Evolutionary conservation across 2,113 vertebrate species (phyloP).

Genomic region (Malaclemys terrapin): DNA sequence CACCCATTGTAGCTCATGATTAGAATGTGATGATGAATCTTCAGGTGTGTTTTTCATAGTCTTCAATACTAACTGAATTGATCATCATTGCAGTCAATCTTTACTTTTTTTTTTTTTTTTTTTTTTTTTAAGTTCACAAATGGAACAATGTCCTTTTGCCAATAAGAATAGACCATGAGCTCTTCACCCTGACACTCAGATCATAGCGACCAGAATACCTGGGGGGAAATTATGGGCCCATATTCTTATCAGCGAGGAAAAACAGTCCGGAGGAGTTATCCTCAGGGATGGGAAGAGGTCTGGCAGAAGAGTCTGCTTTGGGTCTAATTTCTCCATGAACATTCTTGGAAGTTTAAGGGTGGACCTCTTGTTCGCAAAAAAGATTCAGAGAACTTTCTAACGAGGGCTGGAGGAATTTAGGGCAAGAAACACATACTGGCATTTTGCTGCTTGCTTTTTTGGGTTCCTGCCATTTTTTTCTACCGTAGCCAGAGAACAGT

Average conservation of each 20-base stretch:
- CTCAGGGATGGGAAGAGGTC: background rate
- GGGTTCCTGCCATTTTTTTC: background rate
- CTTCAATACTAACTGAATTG: slow-evolving; percentile 13
- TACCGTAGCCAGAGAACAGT: background rate
- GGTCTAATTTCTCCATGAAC: background rate
- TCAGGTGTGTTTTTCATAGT: background rate
- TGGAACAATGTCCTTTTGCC: background rate
- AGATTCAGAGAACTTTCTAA: background rate
- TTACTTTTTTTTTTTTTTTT: slow-evolving; percentile 34
- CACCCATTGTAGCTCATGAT: background rate
- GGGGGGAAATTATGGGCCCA: background rate
- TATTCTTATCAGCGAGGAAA: background rate
- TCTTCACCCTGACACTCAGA: slow-evolving; percentile 8
- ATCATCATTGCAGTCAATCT: slow-evolving; percentile 36
- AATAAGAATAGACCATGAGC: background rate
- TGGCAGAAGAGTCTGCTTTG: background rate
- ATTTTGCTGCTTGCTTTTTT: background rate
- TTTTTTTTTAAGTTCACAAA: slow-evolving; percentile 5
- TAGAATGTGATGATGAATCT: slow-evolving; percentile 13
- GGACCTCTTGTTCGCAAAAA: background rate
- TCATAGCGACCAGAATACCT: background rate
- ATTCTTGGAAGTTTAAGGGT: background rate
- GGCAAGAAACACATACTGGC: background rate
- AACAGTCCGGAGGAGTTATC: background rate
- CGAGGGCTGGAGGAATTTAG: background rate